Conservation (phyloP, 2,888 invertebrate genomes). For the Philopedon plagiatum region DNA sequence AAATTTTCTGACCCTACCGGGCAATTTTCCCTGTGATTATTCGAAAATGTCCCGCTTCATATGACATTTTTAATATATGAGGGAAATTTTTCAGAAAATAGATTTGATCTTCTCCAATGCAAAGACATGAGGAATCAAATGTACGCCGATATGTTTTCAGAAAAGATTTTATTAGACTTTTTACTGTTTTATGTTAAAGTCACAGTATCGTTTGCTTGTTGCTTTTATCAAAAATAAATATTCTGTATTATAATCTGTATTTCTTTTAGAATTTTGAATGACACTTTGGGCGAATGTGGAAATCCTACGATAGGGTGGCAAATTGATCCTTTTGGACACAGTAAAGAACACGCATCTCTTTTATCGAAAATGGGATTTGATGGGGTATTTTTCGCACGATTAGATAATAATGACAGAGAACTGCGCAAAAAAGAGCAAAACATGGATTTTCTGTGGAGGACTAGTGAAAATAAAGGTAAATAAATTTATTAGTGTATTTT, state of each 20-base stretch:
- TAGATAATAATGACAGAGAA: constrained; percentile 78
- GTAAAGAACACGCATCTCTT: constrained; percentile 84
- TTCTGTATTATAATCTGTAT: background rate
- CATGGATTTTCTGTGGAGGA: constrained; percentile 81
- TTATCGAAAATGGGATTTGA: constrained; percentile 82
- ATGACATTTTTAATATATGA: no score
- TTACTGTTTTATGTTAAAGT: no score
- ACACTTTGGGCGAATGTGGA: constrained; percentile 79
- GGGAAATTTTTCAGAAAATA: no score
- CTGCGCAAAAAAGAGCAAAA: constrained; percentile 72
- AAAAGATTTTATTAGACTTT: no score
- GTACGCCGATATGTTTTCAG: no score
- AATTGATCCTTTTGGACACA: constrained; percentile 87
- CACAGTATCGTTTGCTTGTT: no score
- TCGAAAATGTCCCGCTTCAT: no score
- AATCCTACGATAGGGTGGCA: constrained; percentile 83
- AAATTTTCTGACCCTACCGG: no score
- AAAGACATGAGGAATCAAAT: no score
- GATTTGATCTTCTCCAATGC: no score
- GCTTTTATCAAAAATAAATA: background rate
- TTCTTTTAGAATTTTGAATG: constrained; percentile 78
- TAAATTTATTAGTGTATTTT: no score
- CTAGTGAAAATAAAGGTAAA: constrained; percentile 72
- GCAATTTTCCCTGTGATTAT: no score
- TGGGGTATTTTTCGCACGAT: constrained; percentile 79